phyloP scores from a whole-genome alignment of 2,888 invertebrate species.

The Dasysyrphus albostriatus region DNA sequence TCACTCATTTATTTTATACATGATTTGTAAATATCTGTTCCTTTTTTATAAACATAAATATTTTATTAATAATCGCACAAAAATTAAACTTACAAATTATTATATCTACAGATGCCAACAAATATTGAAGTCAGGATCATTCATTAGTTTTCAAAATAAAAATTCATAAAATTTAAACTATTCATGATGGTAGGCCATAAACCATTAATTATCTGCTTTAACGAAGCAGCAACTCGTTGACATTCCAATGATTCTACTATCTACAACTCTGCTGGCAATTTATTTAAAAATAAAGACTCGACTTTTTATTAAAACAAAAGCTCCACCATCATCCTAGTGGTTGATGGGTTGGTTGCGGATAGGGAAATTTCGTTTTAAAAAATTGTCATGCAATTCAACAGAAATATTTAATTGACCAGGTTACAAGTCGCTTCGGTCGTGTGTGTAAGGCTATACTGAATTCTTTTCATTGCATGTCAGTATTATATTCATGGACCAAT shows the following conservation, averaged over 20 bases:
- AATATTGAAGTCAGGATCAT: neutral
- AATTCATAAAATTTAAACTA: constrained; percentile 1
- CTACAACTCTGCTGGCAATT: constrained; percentile 7
- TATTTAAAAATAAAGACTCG: constrained; percentile 3
- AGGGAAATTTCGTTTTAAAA: neutral
- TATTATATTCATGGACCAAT: neutral
- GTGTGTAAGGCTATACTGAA: neutral
- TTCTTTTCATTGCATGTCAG: neutral
- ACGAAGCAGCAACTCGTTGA: constrained; percentile 22
- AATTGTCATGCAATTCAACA: constrained; percentile 12
- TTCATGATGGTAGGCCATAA: neutral
- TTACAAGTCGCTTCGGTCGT: neutral
- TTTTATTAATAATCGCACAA: neutral
- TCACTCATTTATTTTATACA: neutral
- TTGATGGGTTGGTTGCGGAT: neutral
- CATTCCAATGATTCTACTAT: constrained; percentile 8
- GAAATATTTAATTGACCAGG: constrained; percentile 23
- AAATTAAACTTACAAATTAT: neutral
- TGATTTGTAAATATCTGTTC: neutral
- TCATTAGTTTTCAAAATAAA: constrained; percentile 5
- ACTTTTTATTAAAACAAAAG: neutral
- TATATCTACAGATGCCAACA: neutral
- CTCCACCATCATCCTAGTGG: neutral
- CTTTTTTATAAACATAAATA: neutral
- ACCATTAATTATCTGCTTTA: constrained; percentile 14